phyloP scores from a whole-genome alignment of 1,140 invertebrate genomes.

The Lamellibrachia luymesi region DNA sequence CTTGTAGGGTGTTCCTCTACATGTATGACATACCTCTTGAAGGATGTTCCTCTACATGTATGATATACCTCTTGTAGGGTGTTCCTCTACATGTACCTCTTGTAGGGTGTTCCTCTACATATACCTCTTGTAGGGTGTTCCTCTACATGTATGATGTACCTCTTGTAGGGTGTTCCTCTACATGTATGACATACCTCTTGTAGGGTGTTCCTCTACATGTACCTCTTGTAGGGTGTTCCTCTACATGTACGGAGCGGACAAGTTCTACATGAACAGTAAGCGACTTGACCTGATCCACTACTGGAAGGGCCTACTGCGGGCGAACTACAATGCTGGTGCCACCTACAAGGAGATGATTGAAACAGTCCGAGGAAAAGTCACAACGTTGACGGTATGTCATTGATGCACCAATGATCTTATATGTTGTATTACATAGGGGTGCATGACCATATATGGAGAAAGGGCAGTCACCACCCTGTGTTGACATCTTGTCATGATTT shows the following conservation, averaged over 20 bases:
- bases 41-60: neutral
- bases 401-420: neutral
- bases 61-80: no score
- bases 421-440: neutral
- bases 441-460: no score
- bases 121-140: neutral
- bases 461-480: no score
- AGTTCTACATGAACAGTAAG: slow-evolving; percentile 8
- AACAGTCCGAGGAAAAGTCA: slow-evolving; percentile 1
- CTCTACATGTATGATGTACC: neutral
- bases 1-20: neutral
- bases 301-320: slow-evolving; percentile 39
- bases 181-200: neutral
- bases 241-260: neutral
- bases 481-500: no score
- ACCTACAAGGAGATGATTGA: slow-evolving; percentile 25
- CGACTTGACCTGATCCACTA: slow-evolving; percentile 40
- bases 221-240: slow-evolving; percentile 12
- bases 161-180: neutral
- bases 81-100: neutral
- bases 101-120: neutral
- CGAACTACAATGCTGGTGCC: slow-evolving; percentile 31
- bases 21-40: neutral
- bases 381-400: neutral
- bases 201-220: neutral